Base-by-base conservation (phyloP, 2,113 vertebrate species). In the Paramisgurnus dabryanus region DNA sequence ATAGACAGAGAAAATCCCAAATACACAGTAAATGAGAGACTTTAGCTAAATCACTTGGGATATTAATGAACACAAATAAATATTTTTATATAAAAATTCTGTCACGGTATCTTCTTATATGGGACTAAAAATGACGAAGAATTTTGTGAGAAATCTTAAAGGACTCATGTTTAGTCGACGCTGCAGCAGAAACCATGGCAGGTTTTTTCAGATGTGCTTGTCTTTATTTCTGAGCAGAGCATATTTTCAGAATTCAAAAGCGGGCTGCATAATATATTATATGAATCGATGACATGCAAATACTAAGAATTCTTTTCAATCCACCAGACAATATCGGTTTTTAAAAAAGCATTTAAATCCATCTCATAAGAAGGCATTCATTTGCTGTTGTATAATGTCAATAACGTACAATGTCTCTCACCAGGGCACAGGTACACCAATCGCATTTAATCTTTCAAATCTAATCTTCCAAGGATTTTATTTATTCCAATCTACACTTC, bases 401-500 rank as follows among this genome's bases (percentile, higher is more conserved):
- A 50, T 64, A 75, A 49, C 4, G 22, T 45, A 49, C 60, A 47
- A 10, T 22, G 6, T 64, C 50, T 55, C 13, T 57, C 57, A 49
- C 3, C 43, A 75, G 72, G 43, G 27, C 57, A 49, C 22, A 49
- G 43, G 72, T 34, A 22, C 72, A 17, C 12, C 9, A 13, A n/a
- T 43, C 60, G 17, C 45, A 65, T 74, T 41, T 60, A 69, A 43
- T 47, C 45, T 64, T 74, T 66, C 50, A 34, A 50, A 73, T 66
- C 40, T 41, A 77, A 77, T 45, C 55, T 57, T 78, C 67, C 70
- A 18, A 78, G 10, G 49, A 60, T 82, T 71, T 71, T 18, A 65
- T 71, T 70, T 45, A 67, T 27, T 78, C 69, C 18, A n/a, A 45
- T 40, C 68, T 22, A 45, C 43, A 70, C 67, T 67, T 84, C n/a